Base-by-base conservation (phyloP, 1,140 invertebrate genomes). In the Drosophila ironensis region DNA sequence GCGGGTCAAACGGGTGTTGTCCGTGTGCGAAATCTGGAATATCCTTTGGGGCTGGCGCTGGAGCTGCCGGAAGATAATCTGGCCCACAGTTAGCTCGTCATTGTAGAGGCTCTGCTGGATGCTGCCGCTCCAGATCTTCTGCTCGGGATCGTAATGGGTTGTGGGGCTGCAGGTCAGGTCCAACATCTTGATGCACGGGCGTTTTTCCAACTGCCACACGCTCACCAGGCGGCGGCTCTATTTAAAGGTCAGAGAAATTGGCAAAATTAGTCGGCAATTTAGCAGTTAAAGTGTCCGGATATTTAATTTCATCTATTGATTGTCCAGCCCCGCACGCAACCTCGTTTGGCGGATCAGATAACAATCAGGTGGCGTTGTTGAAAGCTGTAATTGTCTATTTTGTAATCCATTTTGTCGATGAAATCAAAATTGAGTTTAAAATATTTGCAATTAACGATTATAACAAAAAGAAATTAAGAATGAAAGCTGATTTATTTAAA, bases 1-100 rank as follows among this genome's bases (percentile, higher is more conserved):
- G 0, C 86, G 75, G 1, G 76, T 89, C 0, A 90, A 46, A 0
- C 82, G 63, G 7, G 88, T 88, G 17, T 75, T 84, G 16, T 89
- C 82, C 22, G 71, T 47, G 20, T 82, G 67, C 2, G 88, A 89
- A 4, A 87, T 74, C 45, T 89, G 70, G 24, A 76, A 84, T 27
- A 87, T 64, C 20, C 73, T 66, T n/a, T 81, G 64, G 1, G 80
- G 54, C 4, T 86, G 63, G 14, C 35, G 54, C 17, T 86, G 80
- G 48, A 86, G 16, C 38, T 68, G 66, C 14, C 47, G 59, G 37
- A 75, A 80, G 22, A 86, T 74, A 3, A 86, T 75, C 35, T 86
- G 81, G 9, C 80, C 78, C 9, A 73, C 68, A 7, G 78, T 84
- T 3, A 82, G 57, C 1, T 77, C 78, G 16, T 82, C 63, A 40